Evolutionary conservation across 1,140 invertebrate genomes (phyloP), one percentile per base, ranked within the genome.

Genomic region (Colletes latitarsis): DNA sequence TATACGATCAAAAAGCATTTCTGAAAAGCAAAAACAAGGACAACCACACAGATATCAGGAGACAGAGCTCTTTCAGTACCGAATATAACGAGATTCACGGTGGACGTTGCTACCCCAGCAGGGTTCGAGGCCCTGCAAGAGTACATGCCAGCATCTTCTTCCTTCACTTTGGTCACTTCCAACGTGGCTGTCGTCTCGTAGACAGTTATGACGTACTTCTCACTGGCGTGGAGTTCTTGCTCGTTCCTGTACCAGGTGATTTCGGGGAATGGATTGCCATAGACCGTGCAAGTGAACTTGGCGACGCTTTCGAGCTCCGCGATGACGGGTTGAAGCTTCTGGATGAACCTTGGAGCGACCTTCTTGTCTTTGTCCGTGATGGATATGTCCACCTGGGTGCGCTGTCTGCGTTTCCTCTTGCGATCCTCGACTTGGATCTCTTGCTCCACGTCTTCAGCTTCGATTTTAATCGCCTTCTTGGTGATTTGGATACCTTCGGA

Each of bases 181-280:
- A 98, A 92, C 14, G 94, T 94, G 12, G 95, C 95, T n/a, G 94
- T 94, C 71, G 95, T 94, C 85, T 96, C 94, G 55, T 94, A 90
- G 52, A 95, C 90, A 64, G 93, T 94, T 86, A 96, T 95, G 43
- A 93, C 92, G 82, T 96, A 95, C 49, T 95, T 94, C 84, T 96
- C 95, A 60, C 92, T 95, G 43, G 94, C 94, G 81, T 94, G 92
- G 43, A 98, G 92, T 84, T 96, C 94, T 71, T 94, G 92, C 84
- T 95, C 95, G 90, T 98, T 96, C 91, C 95, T 96, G 85, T 95
- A 97, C 97, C 97, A 98, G 58, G 94, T 94, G 63, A 98, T 94
- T 85, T 95, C 95, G 8, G 96, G 96, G 86, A 94, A 92, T 9
- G 96, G 96, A 83, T 92, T 92, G 80, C 96, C 96, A 85, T 95